phyloP scores from a whole-genome alignment of 92 coral and sea anemone species.

The Bergia sp. region DNA sequence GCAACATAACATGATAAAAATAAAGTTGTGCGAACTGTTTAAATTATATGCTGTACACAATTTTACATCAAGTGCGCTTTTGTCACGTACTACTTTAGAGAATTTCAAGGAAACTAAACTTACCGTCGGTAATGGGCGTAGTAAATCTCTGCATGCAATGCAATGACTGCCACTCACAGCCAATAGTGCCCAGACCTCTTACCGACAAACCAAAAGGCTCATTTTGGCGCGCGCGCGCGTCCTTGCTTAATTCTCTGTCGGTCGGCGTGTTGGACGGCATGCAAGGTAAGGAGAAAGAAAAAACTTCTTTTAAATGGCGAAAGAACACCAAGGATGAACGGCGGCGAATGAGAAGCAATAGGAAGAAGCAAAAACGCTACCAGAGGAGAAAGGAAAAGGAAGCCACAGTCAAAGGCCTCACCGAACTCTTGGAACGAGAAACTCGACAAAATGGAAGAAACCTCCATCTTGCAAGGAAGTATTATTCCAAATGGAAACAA shows the following conservation, averaged over 20 bases:
- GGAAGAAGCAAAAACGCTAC: slow-evolving; percentile 42
- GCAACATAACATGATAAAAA: slow-evolving; percentile 3
- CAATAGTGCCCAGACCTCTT: slow-evolving; percentile 24
- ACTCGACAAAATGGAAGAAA: slow-evolving; percentile 30
- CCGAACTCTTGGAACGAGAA: slow-evolving; percentile 44
- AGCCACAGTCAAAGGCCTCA: slow-evolving; percentile 38
- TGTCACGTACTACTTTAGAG: slow-evolving; percentile 8
- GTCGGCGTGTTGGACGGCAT: slow-evolving; percentile 9
- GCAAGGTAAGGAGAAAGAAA: slow-evolving; percentile 42
- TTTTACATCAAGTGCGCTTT: background rate
- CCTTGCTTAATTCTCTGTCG: background rate
- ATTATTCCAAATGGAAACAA: slow-evolving; percentile 34
- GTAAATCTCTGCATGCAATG: background rate
- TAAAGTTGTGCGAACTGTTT: slow-evolving; percentile 1
- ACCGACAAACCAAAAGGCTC: slow-evolving; percentile 4
- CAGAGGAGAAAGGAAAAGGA: slow-evolving; percentile 46
- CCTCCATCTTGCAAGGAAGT: slow-evolving; percentile 39
- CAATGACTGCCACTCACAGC: background rate
- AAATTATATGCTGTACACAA: slow-evolving; percentile 5
- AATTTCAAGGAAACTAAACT: background rate
- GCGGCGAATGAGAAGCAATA: slow-evolving; percentile 53
- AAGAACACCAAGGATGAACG: slow-evolving; percentile 50
- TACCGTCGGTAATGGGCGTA: slow-evolving; percentile 1
- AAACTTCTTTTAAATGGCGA: slow-evolving; percentile 50
- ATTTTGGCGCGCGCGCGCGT: slow-evolving; percentile 23